Conservation (phyloP, 2,113 vertebrate species). For the Seriola aureovittata region DNA sequence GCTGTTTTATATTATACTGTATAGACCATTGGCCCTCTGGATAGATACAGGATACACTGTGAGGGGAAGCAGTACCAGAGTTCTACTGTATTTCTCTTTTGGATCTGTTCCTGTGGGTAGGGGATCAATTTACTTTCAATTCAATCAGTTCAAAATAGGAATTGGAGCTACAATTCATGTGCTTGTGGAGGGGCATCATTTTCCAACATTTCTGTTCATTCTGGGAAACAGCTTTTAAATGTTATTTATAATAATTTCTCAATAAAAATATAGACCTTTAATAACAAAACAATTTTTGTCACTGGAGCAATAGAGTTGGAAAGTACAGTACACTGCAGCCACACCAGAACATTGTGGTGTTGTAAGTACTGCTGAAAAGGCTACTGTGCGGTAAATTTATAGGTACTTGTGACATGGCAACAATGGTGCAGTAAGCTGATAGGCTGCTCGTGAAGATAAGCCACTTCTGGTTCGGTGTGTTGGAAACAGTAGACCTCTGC, state of each 20-base stretch:
- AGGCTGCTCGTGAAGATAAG: slow-evolving; percentile 59
- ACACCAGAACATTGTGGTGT: neutral
- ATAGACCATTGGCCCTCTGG: neutral
- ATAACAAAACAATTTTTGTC: neutral
- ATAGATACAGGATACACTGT: slow-evolving; percentile 5
- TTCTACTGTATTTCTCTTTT: slow-evolving; percentile 46
- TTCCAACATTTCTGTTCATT: neutral
- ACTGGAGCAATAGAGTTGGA: neutral
- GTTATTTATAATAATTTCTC: neutral
- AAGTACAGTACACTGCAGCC: neutral
- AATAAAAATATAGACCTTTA: neutral
- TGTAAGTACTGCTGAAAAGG: slow-evolving; percentile 13
- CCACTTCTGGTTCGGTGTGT: slow-evolving; percentile 60
- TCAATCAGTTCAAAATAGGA: slow-evolving; percentile 47
- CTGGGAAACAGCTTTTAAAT: no score
- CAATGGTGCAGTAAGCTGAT: slow-evolving; percentile 64
- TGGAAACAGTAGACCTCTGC: slow-evolving; percentile 59
- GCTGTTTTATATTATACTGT: neutral
- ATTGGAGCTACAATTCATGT: slow-evolving; percentile 38
- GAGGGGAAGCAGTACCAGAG: slow-evolving; percentile 17
- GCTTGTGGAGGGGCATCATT: neutral
- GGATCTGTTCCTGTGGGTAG: slow-evolving; percentile 1
- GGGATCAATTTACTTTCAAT: slow-evolving; percentile 48
- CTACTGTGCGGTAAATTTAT: slow-evolving; percentile 40
- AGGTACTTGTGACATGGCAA: slow-evolving; percentile 57